Evolutionary conservation across 2,797 vertebrate species (phyloP), one percentile per base, ranked within the genome.

Genomic region (Bovichtus diacanthus): DNA sequence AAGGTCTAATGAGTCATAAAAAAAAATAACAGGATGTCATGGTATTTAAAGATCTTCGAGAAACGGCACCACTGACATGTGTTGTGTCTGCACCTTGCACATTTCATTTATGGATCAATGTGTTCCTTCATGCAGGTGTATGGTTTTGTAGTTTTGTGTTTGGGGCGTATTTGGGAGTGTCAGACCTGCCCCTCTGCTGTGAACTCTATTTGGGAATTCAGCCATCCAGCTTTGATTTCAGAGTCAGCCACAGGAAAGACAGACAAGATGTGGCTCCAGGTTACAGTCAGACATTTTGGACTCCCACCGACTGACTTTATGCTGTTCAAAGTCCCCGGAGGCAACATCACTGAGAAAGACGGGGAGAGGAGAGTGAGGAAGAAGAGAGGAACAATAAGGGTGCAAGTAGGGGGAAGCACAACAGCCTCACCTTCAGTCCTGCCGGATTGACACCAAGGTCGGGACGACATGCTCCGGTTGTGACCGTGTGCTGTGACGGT

Each of bases 201-300:
- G 46, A 89, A 83, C 70, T 90, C 55, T 6, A 94, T 84, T 71
- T 95, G 91, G 12, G 92, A 86, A 36, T 46, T 44, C 46, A 94
- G 74, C 0, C 49, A 0, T 54, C 89, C 89, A 0, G 0, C 3
- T 36, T 9, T 3, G 25, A 93, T 76, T 43, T 87, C 85, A 19
- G 3, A 0, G 0, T 3, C 0, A 3, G 83, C n/a, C 41, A 92
- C 60, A 9, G 74, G 69, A 25, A 90, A 92, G 0, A 0, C 0
- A 0, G 2, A 0, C 2, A 19, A 0, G 3, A 0, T 6, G 13
- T 9, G 2, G 0, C 12, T 39, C 94, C 93, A 95, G 46, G 1
- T 67, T 15, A 94, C 6, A 19, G 54, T 76, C 67, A 95, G 80
- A 81, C 92, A 94, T 2, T 0, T 16, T 12, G 90, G 70, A 2